A percentile compares a stretch with the other conserved stretches of the same genome.
These are phyloP conservation scores for Toxostoma redivivum DNA, from an alignment of 2,113 vertebrate species.

Conservation along the genomic window DNA sequence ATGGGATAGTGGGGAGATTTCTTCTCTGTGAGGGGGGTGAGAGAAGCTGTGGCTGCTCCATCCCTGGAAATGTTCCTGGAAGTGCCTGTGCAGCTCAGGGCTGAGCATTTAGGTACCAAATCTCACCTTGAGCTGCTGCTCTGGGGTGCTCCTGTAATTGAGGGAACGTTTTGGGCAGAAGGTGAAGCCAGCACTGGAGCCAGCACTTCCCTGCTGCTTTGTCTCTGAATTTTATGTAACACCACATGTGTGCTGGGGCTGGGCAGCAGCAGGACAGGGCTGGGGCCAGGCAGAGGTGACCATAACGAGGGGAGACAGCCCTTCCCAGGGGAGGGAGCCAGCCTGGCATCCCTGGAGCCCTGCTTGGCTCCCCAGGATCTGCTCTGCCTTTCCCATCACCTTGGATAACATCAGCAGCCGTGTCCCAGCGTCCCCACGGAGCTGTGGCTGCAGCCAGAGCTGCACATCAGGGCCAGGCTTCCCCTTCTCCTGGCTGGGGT, in stretches of 20 bases:
- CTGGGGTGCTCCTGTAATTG: fast-evolving
- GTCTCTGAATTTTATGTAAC: neutral
- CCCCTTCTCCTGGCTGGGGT: neutral
- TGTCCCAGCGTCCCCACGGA: fast-evolving
- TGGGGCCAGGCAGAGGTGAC: neutral
- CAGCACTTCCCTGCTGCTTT: neutral
- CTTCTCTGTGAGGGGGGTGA: no score
- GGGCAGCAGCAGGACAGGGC: neutral
- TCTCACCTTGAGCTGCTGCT: fast-evolving
- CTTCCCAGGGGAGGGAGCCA: neutral
- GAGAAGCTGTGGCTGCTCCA: neutral
- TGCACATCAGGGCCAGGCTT: neutral
- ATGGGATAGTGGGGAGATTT: fast-evolving
- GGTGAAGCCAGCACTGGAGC: neutral
- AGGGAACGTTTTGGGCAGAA: fast-evolving
- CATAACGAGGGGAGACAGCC: neutral
- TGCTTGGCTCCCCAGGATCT: neutral
- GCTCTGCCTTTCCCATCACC: neutral
- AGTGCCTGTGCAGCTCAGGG: neutral
- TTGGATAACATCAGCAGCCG: neutral
- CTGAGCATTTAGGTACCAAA: fast-evolving
- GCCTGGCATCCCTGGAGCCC: neutral
- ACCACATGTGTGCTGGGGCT: neutral
- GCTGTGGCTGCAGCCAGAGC: fast-evolving
- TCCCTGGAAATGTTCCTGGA: neutral